A percentile compares a stretch with the other conserved stretches of the same genome.
Evolutionary conservation across 64 coral and sea anemone genomes (phyloP).

Genomic region (Dendrophyllia cribrosa): DNA sequence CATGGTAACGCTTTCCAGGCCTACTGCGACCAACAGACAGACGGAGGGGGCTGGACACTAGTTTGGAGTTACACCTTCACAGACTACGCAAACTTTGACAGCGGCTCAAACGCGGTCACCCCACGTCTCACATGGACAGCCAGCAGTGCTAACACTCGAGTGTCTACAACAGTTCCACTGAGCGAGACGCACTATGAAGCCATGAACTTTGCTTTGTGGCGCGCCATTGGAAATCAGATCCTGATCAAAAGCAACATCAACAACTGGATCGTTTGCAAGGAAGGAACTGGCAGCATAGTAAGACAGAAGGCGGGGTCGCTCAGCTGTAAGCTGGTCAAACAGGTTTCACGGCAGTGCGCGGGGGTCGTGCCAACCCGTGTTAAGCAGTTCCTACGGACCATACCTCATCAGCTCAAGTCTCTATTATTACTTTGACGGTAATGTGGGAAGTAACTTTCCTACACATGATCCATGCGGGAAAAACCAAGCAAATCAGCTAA

Average conservation of each 20-base stretch:
- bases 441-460: not conserved
- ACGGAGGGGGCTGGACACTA: constrained; percentile 35
- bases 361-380: not conserved
- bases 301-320: not conserved
- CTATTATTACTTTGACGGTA: constrained; percentile 20
- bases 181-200: constrained; percentile 48
- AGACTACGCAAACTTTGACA: not conserved
- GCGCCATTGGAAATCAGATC: constrained; percentile 30
- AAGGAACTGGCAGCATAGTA: constrained; percentile 20
- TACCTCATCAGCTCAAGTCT: not conserved
- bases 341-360: not conserved
- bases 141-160: not conserved
- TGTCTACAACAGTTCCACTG: constrained; percentile 43
- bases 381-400: not conserved
- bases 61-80: constrained; percentile 34
- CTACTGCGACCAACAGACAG: constrained; percentile 34
- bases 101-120: constrained; percentile 19
- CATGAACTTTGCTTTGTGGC: constrained; percentile 16
- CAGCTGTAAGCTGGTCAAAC: constrained; percentile 34
- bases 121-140: constrained; percentile 31
- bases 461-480: constrained; percentile 46
- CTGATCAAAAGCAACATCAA: constrained; percentile 50
- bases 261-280: constrained; percentile 37
- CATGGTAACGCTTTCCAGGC: constrained; percentile 27
- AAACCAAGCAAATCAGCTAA: constrained; percentile 13